Evolutionary conservation across 2,113 vertebrate species (phyloP), one percentile per base, ranked within the genome.

Genomic region (Toxotes chatareus): DNA sequence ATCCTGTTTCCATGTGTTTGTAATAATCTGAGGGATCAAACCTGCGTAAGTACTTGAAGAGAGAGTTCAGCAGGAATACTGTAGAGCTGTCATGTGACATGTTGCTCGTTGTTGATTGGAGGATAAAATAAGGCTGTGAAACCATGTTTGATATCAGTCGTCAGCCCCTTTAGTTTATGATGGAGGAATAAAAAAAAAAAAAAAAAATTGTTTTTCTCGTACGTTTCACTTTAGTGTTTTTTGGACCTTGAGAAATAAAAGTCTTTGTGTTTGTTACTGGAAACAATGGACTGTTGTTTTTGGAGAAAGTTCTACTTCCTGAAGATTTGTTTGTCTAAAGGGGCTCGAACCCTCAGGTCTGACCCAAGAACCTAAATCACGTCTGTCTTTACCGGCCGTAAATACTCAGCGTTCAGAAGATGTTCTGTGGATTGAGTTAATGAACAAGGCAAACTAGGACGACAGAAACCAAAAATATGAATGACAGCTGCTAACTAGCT

Each of bases 221-320:
- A 27, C 12, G 17, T 70, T 63, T 70, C 31, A 59, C 40, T 49
- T 49, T 16, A 32, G 12, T 51, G 42, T 59, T 77, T 70, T 77
- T 62, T 73, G 69, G 76, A 75, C 71, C 56, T 84, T 70, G 49
- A 70, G 11, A 68, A 84, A 74, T 79, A 69, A 84, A 84, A 70
- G n/a, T 74, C n/a, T 66, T 60, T 23, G 36, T 32, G 19, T 73
- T 53, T 70, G 27, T 47, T 47, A 46, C 17, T 9, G 21, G 47
- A 16, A 46, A 19, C 7, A 19, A 16, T 53, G 63, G 11, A 2
- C 38, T 40, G 19, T 62, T 32, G 3, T 78, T 32, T 60, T 68
- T 38, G 1, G 7, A 7, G 0, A 16, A 38, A 59, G 10, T 13
- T 51, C 9, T 27, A 16, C 38, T 63, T 38, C 21, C 11, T 51